These are phyloP conservation scores for Chlorops oryzae DNA, from an alignment of 1,140 invertebrate species.

Conservation along the genomic window DNA sequence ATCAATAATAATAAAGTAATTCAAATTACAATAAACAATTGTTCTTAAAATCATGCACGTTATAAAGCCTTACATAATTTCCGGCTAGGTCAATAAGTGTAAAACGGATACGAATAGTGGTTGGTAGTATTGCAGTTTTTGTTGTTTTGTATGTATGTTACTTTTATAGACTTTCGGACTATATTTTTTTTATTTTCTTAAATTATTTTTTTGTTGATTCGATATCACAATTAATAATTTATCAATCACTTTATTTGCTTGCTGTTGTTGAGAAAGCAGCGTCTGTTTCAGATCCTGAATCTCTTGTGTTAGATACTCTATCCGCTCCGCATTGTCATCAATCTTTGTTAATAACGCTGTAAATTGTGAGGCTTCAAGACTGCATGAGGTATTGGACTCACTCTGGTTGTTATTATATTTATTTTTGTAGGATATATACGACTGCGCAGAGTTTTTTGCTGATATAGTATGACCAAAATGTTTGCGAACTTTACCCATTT, in stretches of 20 bases:
- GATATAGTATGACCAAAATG: slow-evolving; percentile 61
- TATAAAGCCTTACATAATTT: too few relatives aligned
- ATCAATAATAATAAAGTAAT: too few relatives aligned
- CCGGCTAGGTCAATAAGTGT: too few relatives aligned
- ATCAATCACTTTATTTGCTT: slow-evolving; percentile 46
- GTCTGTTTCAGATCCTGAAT: slow-evolving; percentile 58
- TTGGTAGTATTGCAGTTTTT: too few relatives aligned
- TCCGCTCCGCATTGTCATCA: slow-evolving; percentile 57
- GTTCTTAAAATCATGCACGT: too few relatives aligned
- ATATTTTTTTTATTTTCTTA: slow-evolving; percentile 37
- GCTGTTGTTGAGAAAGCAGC: slow-evolving; percentile 47
- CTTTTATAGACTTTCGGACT: neutral
- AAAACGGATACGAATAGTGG: too few relatives aligned
- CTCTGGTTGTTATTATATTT: slow-evolving; percentile 56
- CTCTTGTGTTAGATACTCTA: slow-evolving; percentile 56
- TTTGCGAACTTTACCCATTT: slow-evolving; percentile 66
- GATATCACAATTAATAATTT: slow-evolving; percentile 45
- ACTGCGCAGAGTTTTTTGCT: slow-evolving; percentile 54
- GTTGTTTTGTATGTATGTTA: neutral
- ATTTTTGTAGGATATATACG: slow-evolving; percentile 56
- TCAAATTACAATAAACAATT: too few relatives aligned
- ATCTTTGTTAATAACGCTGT: slow-evolving; percentile 56
- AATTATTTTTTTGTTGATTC: slow-evolving; percentile 45
- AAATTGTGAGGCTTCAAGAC: slow-evolving; percentile 44
- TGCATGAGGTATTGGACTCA: slow-evolving; percentile 50